A percentile compares a stretch with the other conserved stretches of the same genome.
Conservation (phyloP, 1,140 invertebrate species). For the Parasteatoda tepidariorum region DNA sequence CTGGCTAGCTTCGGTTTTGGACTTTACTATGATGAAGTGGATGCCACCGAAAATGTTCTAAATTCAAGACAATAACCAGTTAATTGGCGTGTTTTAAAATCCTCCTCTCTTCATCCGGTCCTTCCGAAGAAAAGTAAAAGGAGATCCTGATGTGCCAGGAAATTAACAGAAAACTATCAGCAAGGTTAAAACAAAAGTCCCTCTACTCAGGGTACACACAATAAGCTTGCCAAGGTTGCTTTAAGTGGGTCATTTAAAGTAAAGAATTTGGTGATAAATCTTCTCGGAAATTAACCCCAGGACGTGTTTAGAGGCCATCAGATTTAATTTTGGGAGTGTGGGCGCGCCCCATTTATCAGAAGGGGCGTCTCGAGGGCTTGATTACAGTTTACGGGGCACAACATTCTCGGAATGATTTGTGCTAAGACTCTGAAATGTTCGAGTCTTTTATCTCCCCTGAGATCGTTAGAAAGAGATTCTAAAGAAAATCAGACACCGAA, state of each 20-base stretch:
- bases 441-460: not conserved
- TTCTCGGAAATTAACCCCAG: slow-evolving; percentile 46
- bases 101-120: not conserved
- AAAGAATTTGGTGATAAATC: slow-evolving; percentile 58
- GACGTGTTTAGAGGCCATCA: slow-evolving; percentile 55
- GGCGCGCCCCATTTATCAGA: slow-evolving; percentile 48
- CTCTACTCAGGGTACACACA: not conserved
- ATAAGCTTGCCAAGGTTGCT: not conserved
- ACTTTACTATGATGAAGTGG: not conserved
- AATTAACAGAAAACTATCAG: slow-evolving; percentile 47
- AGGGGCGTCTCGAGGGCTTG: slow-evolving; percentile 30
- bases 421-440: not conserved
- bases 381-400: slow-evolving; percentile 28
- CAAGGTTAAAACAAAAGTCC: not conserved
- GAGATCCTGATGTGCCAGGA: not conserved
- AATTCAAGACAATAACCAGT: not conserved
- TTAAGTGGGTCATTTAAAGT: slow-evolving; percentile 57
- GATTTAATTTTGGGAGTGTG: slow-evolving; percentile 58
- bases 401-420: slow-evolving; percentile 19
- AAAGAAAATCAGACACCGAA: not conserved
- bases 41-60: not conserved
- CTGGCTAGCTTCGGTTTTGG: not conserved
- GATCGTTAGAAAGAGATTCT: not conserved
- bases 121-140: not conserved
- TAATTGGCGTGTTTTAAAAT: not conserved